Evolutionary conservation across 2,888 invertebrate species (phyloP).

Genomic region (Theodoxus fluviatilis): DNA sequence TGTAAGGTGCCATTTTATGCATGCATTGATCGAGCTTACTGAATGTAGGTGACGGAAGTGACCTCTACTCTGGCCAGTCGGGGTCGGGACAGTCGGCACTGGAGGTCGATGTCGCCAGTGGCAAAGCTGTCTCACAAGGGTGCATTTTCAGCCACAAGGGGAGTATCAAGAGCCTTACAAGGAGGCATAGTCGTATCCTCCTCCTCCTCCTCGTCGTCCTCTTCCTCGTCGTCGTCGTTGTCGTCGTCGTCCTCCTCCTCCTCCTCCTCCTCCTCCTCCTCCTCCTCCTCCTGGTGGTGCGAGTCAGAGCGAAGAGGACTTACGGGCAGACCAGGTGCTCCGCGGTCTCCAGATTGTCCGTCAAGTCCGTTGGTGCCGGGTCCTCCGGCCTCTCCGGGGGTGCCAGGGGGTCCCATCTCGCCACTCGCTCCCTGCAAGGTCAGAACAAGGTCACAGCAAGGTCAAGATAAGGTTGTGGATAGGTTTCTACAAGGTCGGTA

Average conservation of each 20-base stretch:
- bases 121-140: no score
- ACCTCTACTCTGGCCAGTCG: no score
- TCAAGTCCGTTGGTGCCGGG: slow-evolving; percentile 50
- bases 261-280: background rate
- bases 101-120: no score
- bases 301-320: slow-evolving; percentile 8
- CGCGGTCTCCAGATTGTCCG: slow-evolving; percentile 52
- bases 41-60: no score
- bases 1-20: no score
- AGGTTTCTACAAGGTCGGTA: no score
- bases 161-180: background rate
- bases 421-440: slow-evolving; percentile 48
- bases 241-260: background rate
- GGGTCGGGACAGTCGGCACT: no score
- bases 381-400: slow-evolving; percentile 46
- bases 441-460: no score
- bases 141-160: background rate
- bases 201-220: background rate
- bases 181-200: background rate
- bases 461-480: no score
- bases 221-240: background rate
- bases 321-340: slow-evolving; percentile 48
- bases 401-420: slow-evolving; percentile 50
- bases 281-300: background rate
- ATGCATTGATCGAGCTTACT: no score